Base-by-base conservation (phyloP, 2,797 vertebrate species). In the Premnoplex brunnescens region DNA sequence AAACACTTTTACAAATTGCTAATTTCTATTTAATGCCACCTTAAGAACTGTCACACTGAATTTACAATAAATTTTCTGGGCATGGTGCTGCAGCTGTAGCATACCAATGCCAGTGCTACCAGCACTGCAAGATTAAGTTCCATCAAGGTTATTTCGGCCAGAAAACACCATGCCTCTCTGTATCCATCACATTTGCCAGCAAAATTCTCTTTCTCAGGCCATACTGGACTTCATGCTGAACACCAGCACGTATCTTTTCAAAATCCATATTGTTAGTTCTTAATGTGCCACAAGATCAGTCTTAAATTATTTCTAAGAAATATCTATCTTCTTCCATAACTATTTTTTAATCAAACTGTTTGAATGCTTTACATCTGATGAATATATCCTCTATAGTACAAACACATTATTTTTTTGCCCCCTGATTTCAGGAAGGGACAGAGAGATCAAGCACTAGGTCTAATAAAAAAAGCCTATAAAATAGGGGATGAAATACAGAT, bases 21-120 rank as follows among this genome's bases (percentile, higher is more conserved):
- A 71, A 89, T 93, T 92, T 84, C 63, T 89, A 46, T 85, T 91
- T 93, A 91, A 91, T 76, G 27, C 41, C 60, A 85, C n/a, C 18
- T 22, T 67, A 66, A 59, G 55, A 85, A 67, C n/a, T 39, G 41
- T 68, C 49, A 62, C 9, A 17, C 37, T 55, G 55, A 81, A 67
- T 58, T 91, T 68, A 85, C 48, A 62, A 71, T 48, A 55, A 28
- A 64, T 68, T 72, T 83, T 58, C 49, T 72, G 62, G 71, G 32
- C 43, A 12, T 34, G 37, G 21, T 79, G 22, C 69, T 77, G 55
- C 56, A 91, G n/a, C 30, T 74, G 30, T 30, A 91, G 56, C 62
- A 83, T 46, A 77, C 26, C 41, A 83, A 77, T 19, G 18, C 15
- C 30, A 56, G 14, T 26, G 36, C 22, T 20, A 37, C 22, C 37